Evolutionary conservation across 2,888 invertebrate species (phyloP).

Genomic region (Lydus trimaculatus): DNA sequence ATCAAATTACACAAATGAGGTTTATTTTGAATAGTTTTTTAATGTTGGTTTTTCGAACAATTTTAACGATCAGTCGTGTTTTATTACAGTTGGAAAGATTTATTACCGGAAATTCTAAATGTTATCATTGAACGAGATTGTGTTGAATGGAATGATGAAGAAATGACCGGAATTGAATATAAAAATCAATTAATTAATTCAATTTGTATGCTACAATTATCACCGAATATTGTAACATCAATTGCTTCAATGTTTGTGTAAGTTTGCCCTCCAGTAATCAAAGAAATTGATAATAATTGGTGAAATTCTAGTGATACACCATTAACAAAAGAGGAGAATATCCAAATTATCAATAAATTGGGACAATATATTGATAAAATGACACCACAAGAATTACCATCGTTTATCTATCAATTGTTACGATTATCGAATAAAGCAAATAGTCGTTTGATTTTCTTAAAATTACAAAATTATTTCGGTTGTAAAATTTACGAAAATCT

Average conservation of each 20-base stretch:
- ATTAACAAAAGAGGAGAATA: slow-evolving; percentile 67
- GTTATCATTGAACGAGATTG: slow-evolving; percentile 63
- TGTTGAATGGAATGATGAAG: slow-evolving; percentile 66
- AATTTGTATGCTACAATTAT: slow-evolving; percentile 69
- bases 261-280: slow-evolving; percentile 30
- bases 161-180: slow-evolving; percentile 67
- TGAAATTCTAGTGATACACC: slow-evolving; percentile 64
- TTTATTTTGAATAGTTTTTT: slow-evolving; percentile 32
- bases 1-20: slow-evolving; percentile 63
- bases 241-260: slow-evolving; percentile 75
- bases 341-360: slow-evolving; percentile 69
- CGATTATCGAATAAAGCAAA: slow-evolving; percentile 63
- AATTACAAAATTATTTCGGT: slow-evolving; percentile 55
- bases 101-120: slow-evolving; percentile 69
- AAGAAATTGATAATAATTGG: neutral
- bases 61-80: neutral
- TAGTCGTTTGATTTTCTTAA: slow-evolving; percentile 51
- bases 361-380: slow-evolving; percentile 67
- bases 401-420: slow-evolving; percentile 72
- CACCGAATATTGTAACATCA: slow-evolving; percentile 66
- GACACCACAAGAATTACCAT: slow-evolving; percentile 69
- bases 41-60: too few relatives aligned
- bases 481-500: slow-evolving; percentile 49
- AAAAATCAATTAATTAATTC: slow-evolving; percentile 68
- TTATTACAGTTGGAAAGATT: slow-evolving; percentile 70